These are phyloP conservation scores for Agriopis marginaria DNA, from an alignment of 2,888 invertebrate genomes.

Conservation along the genomic window DNA sequence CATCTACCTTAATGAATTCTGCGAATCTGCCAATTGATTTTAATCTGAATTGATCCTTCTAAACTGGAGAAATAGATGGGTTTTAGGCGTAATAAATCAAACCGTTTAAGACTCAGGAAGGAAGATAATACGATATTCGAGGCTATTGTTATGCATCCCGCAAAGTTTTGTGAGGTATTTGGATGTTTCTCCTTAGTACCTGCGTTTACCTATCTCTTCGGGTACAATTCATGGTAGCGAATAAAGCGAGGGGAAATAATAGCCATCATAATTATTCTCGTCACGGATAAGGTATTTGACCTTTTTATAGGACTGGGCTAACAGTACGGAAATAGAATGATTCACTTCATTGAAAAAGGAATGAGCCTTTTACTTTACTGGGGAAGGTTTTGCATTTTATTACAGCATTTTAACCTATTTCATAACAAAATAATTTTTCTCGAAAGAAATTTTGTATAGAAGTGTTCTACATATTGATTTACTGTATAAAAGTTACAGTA, in stretches of 20 bases:
- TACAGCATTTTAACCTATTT: background rate
- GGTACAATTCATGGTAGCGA: conserved; percentile 26
- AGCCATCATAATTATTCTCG: conserved; percentile 43
- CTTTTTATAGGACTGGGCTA: conserved; percentile 33
- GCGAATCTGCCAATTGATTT: conserved; percentile 32
- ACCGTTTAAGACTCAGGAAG: conserved; percentile 42
- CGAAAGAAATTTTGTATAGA: too few species aligned
- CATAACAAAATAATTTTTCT: too few species aligned
- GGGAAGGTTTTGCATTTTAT: background rate
- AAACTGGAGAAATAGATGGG: conserved; percentile 30
- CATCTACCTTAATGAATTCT: conserved; percentile 32
- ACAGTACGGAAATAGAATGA: conserved; percentile 25
- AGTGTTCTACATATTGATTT: too few species aligned
- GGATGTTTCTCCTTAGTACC: conserved; percentile 35
- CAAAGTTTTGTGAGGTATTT: conserved; percentile 45
- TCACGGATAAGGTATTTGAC: conserved; percentile 45
- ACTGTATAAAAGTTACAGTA: too few species aligned
- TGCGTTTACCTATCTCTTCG: conserved; percentile 26
- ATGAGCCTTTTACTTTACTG: background rate
- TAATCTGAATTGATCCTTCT: conserved; percentile 29
- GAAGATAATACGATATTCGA: conserved; percentile 43
- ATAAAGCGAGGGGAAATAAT: conserved; percentile 39
- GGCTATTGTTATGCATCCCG: conserved; percentile 48
- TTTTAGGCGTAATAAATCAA: conserved; percentile 40
- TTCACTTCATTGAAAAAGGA: conserved; percentile 25